Evolutionary conservation across 2,113 vertebrate genomes (phyloP).

Genomic region (Ceyx melanurus): DNA sequence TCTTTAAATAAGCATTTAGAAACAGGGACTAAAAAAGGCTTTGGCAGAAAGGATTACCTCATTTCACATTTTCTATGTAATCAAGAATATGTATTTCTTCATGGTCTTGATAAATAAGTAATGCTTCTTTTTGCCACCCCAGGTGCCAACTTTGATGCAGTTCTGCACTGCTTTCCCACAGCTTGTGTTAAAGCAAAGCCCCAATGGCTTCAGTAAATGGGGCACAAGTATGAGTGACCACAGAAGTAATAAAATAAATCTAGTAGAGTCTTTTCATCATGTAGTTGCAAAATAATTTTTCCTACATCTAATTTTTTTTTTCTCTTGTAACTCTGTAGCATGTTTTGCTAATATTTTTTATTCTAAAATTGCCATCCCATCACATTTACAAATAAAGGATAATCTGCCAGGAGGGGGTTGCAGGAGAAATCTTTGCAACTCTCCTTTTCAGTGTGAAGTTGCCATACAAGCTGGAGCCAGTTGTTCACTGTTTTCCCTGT

Average conservation of each 20-base stretch:
- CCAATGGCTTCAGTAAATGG: neutral
- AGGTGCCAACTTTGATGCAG: too few species aligned
- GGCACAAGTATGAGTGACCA: neutral
- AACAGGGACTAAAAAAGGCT: neutral
- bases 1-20: neutral
- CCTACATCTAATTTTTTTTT: neutral
- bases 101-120: accelerated
- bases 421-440: neutral
- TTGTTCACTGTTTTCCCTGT: neutral
- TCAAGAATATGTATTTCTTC: accelerated
- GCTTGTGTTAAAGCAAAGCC: neutral
- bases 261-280: neutral
- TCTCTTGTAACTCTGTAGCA: neutral
- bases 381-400: neutral
- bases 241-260: neutral
- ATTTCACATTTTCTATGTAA: accelerated
- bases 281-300: neutral
- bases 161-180: neutral
- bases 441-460: neutral
- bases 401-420: neutral
- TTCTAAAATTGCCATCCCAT: neutral
- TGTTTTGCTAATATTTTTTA: neutral
- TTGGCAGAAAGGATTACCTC: neutral
- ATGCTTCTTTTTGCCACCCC: accelerated
- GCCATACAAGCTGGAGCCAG: neutral